Conservation (phyloP, 37 sponge, comb jelly and placozoan species). For the Ianthella basta region DNA sequence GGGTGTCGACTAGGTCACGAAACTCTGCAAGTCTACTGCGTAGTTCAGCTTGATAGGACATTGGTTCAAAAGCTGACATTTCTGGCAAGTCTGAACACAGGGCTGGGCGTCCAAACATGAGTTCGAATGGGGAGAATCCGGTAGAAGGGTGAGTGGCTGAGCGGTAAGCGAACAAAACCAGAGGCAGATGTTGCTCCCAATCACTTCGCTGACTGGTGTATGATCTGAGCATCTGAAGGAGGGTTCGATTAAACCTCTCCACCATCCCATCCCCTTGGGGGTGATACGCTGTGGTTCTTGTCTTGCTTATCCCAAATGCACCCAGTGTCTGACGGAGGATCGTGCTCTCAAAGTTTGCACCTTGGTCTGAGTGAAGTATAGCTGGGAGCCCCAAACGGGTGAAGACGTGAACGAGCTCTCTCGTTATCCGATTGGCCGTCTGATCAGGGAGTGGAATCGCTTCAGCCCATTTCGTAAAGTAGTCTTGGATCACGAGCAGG, state of each 20-base stretch:
- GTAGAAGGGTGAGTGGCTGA: conserved; percentile 30
- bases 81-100: too few relatives aligned
- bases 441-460: too few relatives aligned
- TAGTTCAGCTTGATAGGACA: background rate
- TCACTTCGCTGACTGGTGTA: conserved; percentile 42
- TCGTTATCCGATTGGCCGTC: too few relatives aligned
- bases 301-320: conserved; percentile 46
- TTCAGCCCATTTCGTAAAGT: too few relatives aligned
- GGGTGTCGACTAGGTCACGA: conserved; percentile 44
- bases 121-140: too few relatives aligned
- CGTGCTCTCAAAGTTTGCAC: conserved; percentile 59
- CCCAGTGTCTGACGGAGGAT: conserved; percentile 37
- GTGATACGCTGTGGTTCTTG: too few relatives aligned
- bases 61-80: background rate
- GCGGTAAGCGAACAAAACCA: conserved; percentile 53
- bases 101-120: too few relatives aligned
- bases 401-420: too few relatives aligned
- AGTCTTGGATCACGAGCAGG: too few relatives aligned
- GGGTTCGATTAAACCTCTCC: conserved; percentile 56
- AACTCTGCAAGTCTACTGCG: conserved; percentile 37
- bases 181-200: conserved; percentile 69
- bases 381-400: conserved; percentile 28
- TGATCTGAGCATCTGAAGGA: conserved; percentile 51
- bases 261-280: conserved; percentile 45
- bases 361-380: conserved; percentile 64